These are phyloP conservation scores for Ctena decussata DNA, from an alignment of 2,888 invertebrate species.

Conservation along the genomic window DNA sequence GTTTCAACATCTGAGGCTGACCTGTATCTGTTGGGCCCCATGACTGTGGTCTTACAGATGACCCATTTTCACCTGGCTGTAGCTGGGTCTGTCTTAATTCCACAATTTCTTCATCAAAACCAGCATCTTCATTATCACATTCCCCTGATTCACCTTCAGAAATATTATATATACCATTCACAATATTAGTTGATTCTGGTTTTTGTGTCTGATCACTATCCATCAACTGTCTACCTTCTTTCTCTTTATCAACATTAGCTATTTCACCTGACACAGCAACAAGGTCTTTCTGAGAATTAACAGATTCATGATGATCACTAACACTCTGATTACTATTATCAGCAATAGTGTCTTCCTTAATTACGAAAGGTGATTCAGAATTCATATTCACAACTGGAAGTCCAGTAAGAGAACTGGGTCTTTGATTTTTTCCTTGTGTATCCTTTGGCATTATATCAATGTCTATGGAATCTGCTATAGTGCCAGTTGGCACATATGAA, in stretches of 20 bases:
- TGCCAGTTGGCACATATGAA: background rate
- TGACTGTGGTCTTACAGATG: constrained; percentile 68
- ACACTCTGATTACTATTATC: constrained; percentile 1
- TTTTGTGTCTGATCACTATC: background rate
- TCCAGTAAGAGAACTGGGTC: constrained; percentile 80
- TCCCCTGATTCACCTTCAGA: background rate
- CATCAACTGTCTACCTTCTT: constrained; percentile 52
- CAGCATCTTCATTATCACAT: background rate
- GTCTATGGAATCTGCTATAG: background rate
- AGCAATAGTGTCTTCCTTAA: constrained; percentile 9
- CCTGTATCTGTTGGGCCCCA: constrained; percentile 74
- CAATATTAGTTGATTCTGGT: background rate
- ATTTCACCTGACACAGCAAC: background rate
- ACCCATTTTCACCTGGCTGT: constrained; percentile 6
- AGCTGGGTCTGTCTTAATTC: constrained; percentile 33
- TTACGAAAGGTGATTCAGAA: constrained; percentile 47
- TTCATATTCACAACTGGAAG: constrained; percentile 76
- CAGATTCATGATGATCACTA: background rate
- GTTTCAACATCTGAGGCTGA: constrained; percentile 65
- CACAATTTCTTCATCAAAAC: constrained; percentile 15
- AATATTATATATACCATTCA: background rate
- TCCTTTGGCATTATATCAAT: background rate
- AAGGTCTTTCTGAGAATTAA: background rate
- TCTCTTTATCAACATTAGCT: background rate
- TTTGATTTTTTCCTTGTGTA: constrained; percentile 30